A percentile compares a stretch with the other conserved stretches of the same genome.
These are phyloP conservation scores for Lochmaea capreae DNA, from an alignment of 2,888 invertebrate species.

Conservation along the genomic window DNA sequence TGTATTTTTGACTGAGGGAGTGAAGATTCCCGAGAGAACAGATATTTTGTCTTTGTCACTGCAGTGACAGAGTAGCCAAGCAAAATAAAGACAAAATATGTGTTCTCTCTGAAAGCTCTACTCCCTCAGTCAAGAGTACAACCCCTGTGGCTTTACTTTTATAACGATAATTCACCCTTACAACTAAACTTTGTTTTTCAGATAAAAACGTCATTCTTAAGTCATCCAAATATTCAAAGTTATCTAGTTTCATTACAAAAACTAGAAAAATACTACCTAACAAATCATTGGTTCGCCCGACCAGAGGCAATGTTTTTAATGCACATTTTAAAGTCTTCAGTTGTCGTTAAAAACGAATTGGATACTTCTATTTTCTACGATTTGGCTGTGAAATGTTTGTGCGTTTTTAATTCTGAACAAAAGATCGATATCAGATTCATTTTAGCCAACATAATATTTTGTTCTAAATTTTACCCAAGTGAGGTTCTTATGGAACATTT, in stretches of 20 bases:
- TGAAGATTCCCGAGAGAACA: too few relatives aligned
- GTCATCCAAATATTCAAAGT: conserved; percentile 58
- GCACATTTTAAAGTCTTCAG: conserved; percentile 66
- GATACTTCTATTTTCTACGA: conserved; percentile 69
- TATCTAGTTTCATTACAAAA: conserved; percentile 66
- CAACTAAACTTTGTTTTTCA: conserved; percentile 38
- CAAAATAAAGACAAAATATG: too few relatives aligned
- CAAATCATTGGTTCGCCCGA: conserved; percentile 74
- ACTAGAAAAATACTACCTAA: conserved; percentile 61
- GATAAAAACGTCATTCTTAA: conserved; percentile 29
- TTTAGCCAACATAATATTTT: conserved; percentile 73
- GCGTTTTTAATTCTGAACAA: conserved; percentile 71
- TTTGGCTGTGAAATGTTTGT: conserved; percentile 72
- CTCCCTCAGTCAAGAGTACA: too few relatives aligned
- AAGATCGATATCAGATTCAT: conserved; percentile 70
- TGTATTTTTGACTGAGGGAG: too few relatives aligned
- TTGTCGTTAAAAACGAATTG: conserved; percentile 58
- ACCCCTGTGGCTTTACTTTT: too few relatives aligned
- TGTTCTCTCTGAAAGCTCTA: too few relatives aligned
- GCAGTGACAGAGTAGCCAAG: too few relatives aligned
- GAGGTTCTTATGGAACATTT: conserved; percentile 70
- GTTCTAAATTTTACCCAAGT: conserved; percentile 71
- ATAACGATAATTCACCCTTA: neutral
- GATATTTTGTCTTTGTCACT: too few relatives aligned
- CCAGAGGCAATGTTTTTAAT: conserved; percentile 71